Evolutionary conservation across 2,113 vertebrate genomes (phyloP), one percentile per base, ranked within the genome.

Genomic region (Sinosuthora webbiana): DNA sequence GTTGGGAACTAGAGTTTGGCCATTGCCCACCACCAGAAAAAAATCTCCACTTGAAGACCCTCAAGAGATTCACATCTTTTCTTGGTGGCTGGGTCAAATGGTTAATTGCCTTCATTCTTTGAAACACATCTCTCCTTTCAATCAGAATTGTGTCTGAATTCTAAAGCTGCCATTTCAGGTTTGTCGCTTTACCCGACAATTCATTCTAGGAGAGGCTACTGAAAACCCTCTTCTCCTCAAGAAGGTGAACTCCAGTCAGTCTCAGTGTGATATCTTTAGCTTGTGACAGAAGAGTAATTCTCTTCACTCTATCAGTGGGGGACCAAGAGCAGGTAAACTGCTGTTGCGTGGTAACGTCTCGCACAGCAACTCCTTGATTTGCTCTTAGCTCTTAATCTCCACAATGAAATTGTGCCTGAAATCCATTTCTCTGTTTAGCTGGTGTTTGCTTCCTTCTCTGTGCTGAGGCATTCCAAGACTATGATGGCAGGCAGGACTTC

Each of bases 301-400:
- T 1, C 63, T 80, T 83, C 52, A 39, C 60, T 75, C 67, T 53
- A 19, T 90, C 44, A 5, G 49, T 53, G 20, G 45, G 85, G 53
- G 18, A 79, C 37, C 37, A 60, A 27, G 49, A 84, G 22, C 65
- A 28, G 28, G 59, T 45, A 44, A 87, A 49, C 57, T 37, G 55
- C 82, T 95, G 88, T 90, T 88, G 82, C n/a, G 1, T 85, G 70
- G 90, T 93, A 88, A 90, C 6, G 0, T 39, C 63, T 95, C 1
- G 0, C 75, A 37, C 37, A 73, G 65, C 44, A 76, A 52, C 57
- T 68, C 44, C 49, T 91, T 45, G 37, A 64, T 95, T 79, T 79
- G n/a, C 75, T 85, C 92, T 73, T 68, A 93, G 82, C 49, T 92
- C 70, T 80, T 88, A 64, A 92, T 91, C 70, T 83, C 62, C 3